Evolutionary conservation across 2,113 vertebrate species (phyloP).

Genomic region (Neotragus moschatus): DNA sequence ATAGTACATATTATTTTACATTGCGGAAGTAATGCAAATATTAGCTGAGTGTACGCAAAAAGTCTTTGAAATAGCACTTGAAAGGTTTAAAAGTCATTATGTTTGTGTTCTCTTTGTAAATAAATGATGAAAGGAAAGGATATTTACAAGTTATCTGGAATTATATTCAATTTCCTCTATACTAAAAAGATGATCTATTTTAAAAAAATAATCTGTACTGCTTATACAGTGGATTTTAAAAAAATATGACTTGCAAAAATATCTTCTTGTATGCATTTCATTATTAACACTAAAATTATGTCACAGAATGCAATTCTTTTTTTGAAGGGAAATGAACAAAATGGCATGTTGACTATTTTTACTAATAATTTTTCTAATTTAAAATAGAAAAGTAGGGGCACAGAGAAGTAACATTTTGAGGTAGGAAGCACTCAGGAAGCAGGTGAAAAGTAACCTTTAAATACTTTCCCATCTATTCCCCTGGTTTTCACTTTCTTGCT

Average conservation of each 20-base stretch:
- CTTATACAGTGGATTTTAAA: neutral
- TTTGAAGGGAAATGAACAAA: neutral
- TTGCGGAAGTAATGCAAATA: neutral
- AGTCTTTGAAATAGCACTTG: neutral
- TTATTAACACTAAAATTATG: conserved; percentile 13
- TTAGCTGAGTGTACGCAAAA: neutral
- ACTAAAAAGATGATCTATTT: neutral
- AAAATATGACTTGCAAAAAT: neutral
- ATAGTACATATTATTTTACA: neutral
- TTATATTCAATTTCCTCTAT: neutral
- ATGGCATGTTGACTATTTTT: neutral
- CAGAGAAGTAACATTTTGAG: neutral
- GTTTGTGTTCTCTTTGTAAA: neutral
- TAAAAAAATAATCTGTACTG: neutral
- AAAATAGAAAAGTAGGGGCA: neutral
- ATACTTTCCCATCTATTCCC: neutral
- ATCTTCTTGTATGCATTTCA: neutral
- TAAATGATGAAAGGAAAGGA: neutral
- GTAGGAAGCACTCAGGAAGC: neutral
- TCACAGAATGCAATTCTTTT: neutral
- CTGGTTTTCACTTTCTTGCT: neutral
- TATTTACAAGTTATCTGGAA: neutral
- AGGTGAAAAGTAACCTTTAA: neutral
- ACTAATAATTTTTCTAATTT: neutral
- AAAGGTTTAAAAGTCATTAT: neutral